Evolutionary conservation across 1,140 invertebrate species (phyloP), one percentile per base, ranked within the genome.

Genomic region (Dermatophagoides farinae): DNA sequence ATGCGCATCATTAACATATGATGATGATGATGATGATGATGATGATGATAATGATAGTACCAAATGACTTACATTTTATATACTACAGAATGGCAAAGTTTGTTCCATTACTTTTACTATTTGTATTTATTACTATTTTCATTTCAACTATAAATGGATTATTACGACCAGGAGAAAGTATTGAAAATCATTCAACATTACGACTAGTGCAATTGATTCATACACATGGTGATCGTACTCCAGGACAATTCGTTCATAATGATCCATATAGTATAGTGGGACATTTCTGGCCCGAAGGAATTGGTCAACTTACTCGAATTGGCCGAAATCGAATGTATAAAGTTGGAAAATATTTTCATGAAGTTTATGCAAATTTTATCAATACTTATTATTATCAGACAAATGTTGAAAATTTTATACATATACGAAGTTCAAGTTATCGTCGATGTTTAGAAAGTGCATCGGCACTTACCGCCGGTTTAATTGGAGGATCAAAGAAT

Each of bases 281-380:
- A n/a, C 16, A n/a, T 12, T 61, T 41, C 16, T 89, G 86, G 86
- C 79, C 82, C 8, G 79, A 79, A 23, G 83, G 80, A 62, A 76
- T 78, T 72, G 85, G 84, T 11, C 78, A 87, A 68, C 70, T 91
- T 22, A 88, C 86, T 1, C 81, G 83, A 70, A 84, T 10, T 25
- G 58, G 58, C 9, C n/a, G 44, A 51, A 47, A 60, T 23, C 46
- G 58, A 23, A 60, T 60, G 58, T 60, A 50, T 23, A 22, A 41
- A 49, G 16, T 60, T 10, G 58, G 58, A 12, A 14, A 51, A 52
- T 60, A 8, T 37, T 39, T 60, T 22, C 46, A 47, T 25, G 23
- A 51, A 23, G 23, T 14, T 18, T 60, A 60, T 20, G 23, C n/a
- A 22, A n/a, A 49, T n/a, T 60, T 47, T 60, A 6, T 60, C 5